These are phyloP conservation scores for Epinephelus lanceolatus DNA, from an alignment of 2,113 vertebrate species.

Conservation along the genomic window DNA sequence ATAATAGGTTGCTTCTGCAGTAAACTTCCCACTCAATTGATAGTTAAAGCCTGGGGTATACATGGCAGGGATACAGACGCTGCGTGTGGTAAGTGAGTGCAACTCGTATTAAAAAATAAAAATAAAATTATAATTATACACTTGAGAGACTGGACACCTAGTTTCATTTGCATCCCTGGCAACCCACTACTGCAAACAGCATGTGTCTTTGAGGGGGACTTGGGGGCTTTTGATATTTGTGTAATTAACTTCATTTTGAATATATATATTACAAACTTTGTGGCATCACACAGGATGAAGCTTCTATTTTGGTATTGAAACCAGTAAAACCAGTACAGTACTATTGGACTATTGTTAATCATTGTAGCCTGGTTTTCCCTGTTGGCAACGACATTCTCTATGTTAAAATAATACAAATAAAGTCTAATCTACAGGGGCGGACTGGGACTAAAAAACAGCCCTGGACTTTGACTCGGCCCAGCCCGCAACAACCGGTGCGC, in stretches of 20 bases:
- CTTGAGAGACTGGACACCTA: constrained; percentile 21
- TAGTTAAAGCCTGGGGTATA: constrained; percentile 31
- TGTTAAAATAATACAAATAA: neutral
- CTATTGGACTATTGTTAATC: neutral
- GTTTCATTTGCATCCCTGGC: constrained; percentile 26
- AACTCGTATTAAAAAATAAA: neutral
- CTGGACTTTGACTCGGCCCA: no score
- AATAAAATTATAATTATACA: constrained; percentile 19
- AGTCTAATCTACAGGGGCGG: neutral
- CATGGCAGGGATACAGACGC: constrained; percentile 19
- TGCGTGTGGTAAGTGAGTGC: neutral
- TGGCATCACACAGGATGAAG: no score
- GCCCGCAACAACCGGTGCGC: no score
- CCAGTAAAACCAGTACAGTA: neutral
- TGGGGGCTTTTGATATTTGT: no score
- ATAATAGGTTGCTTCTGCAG: constrained; percentile 25
- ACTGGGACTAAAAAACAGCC: no score
- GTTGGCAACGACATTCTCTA: neutral
- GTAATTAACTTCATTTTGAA: no score
- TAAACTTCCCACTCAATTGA: constrained; percentile 33
- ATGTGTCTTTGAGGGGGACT: neutral
- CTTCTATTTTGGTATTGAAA: neutral
- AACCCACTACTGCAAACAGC: constrained; percentile 5
- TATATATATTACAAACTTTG: no score
- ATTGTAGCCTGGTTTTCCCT: neutral